Percentiles rank a stretch among this genome's conserved stretches.
phyloP scores from a whole-genome alignment of 1,140 invertebrate species.

The Dufourea novaeangliae region DNA sequence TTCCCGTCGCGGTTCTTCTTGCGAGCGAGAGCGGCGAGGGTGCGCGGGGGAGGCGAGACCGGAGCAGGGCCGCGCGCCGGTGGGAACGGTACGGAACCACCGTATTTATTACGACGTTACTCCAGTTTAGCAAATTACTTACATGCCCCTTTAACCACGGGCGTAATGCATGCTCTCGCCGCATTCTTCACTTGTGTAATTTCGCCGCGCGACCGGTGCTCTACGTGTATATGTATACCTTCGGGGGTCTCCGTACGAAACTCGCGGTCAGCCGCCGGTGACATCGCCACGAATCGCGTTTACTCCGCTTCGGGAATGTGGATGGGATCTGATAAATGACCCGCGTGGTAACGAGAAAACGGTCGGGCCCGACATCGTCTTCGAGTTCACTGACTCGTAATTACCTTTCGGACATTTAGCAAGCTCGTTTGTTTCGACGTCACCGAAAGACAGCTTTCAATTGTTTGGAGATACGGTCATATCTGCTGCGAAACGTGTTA shows the following conservation, averaged over 20 bases:
- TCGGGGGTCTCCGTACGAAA: slow-evolving; percentile 2
- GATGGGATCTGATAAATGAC: slow-evolving; percentile 45
- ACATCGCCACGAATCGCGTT: slow-evolving; percentile 31
- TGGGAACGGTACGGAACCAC: slow-evolving; percentile 50
- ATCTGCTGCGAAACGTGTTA: no score
- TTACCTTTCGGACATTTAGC: not conserved
- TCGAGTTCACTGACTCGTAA: slow-evolving; percentile 17
- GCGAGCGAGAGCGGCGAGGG: slow-evolving; percentile 26
- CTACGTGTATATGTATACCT: no score
- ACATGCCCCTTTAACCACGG: slow-evolving; percentile 63
- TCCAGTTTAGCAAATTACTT: slow-evolving; percentile 69
- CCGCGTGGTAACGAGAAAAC: slow-evolving; percentile 3
- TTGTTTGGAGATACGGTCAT: no score
- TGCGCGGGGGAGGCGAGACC: slow-evolving; percentile 21
- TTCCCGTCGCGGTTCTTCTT: slow-evolving; percentile 59
- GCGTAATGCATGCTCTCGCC: slow-evolving; percentile 58
- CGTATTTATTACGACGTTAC: slow-evolving; percentile 65
- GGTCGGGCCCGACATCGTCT: not conserved
- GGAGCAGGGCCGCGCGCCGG: not conserved
- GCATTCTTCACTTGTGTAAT: slow-evolving; percentile 63
- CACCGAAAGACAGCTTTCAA: not conserved
- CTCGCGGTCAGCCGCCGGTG: slow-evolving; percentile 28
- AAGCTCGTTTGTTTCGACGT: not conserved
- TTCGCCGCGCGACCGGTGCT: slow-evolving; percentile 33
- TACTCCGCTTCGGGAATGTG: slow-evolving; percentile 45